Base-by-base conservation (phyloP, 2,113 vertebrate species). In the Lutjanus erythropterus region DNA sequence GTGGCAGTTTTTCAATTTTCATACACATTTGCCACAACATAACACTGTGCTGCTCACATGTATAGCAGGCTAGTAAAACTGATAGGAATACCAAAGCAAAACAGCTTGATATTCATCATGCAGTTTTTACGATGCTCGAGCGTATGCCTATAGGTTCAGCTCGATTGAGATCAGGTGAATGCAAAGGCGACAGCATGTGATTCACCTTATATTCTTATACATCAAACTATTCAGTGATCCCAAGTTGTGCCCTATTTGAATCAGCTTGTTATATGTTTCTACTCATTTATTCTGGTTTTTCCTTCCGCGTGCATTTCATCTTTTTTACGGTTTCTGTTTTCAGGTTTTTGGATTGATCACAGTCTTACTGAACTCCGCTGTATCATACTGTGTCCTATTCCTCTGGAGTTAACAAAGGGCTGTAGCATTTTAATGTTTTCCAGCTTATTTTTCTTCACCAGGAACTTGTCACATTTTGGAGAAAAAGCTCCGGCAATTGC, bases 401-500 rank as follows among this genome's bases (percentile, higher is more conserved):
- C 49, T 65, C 31, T 60, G 44, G 19, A 18, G 35, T 53, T 84
- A 55, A 70, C 35, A 39, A 71, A 47, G 46, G 9, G 39, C 68
- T 61, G 21, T 6, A 27, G 23, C 27, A 52, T 62, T 83, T 73
- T 61, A 23, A 25, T 78, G 16, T 56, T 73, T 53, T 64, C 53
- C 55, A 65, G 5, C 31, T 70, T 60, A 23, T 75, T 75, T 66
- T 73, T 44, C 9, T 74, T 82, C 60, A 60, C 67, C 46, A 19
- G 41, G 41, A 73, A 55, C 44, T 49, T 84, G 68, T 61, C 75
- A 86, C 44, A 79, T 73, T 77, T 75, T 72, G 33, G 41, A 60
- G 49, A 83, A 73, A 62, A 83, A 66, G 29, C 41, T 64, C 41
- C 19, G 10, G 14, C 49, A 59, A 27, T 79, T 75, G 80, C 82